A percentile compares a stretch with the other conserved stretches of the same genome.
phyloP scores from a whole-genome alignment of 2,797 vertebrate species.

The Podarcis siculus region DNA sequence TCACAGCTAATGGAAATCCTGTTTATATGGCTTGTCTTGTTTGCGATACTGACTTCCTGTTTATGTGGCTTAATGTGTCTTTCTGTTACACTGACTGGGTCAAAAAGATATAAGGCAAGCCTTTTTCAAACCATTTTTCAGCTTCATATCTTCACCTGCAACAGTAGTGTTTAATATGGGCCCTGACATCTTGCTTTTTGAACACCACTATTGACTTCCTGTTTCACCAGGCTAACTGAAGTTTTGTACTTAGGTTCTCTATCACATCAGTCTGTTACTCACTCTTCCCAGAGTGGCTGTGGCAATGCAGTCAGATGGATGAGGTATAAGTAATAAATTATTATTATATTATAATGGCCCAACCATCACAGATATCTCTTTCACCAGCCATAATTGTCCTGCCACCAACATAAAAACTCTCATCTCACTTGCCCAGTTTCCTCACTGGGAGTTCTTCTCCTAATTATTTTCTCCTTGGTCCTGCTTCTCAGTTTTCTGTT shows the following conservation, averaged over 20 bases:
- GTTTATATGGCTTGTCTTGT: constrained; percentile 48
- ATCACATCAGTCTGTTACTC: background rate
- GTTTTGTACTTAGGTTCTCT: background rate
- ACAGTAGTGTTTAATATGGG: background rate
- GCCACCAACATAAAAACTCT: background rate
- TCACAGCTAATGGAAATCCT: constrained; percentile 39
- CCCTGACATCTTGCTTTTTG: background rate
- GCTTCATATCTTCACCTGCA: background rate
- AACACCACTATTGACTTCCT: too few species aligned
- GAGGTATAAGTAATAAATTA: too few species aligned
- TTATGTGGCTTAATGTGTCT: background rate
- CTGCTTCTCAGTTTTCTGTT: background rate
- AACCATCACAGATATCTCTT: background rate
- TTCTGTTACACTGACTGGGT: constrained; percentile 3
- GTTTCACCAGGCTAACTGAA: too few species aligned
- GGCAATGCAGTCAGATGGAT: too few species aligned
- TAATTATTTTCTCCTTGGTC: background rate
- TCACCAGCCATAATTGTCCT: background rate
- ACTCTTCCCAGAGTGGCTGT: too few species aligned
- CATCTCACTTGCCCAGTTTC: background rate
- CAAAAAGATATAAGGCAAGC: constrained; percentile 42
- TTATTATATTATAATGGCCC: too few species aligned
- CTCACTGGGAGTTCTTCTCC: background rate
- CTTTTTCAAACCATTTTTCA: background rate
- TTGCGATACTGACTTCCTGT: constrained; percentile 17